phyloP scores from a whole-genome alignment of 2,113 vertebrate species.

The Aviceda subcristata region DNA sequence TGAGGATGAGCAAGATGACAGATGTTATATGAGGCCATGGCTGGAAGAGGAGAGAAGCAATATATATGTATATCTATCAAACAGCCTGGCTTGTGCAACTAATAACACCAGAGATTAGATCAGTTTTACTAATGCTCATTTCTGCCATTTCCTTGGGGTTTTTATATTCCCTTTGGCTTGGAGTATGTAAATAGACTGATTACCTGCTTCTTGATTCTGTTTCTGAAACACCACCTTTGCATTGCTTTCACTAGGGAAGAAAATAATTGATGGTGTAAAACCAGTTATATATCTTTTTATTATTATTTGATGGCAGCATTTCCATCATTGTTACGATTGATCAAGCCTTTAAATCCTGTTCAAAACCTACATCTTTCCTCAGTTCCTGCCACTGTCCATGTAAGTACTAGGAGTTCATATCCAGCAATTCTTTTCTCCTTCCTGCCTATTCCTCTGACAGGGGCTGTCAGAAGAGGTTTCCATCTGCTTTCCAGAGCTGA shows the following conservation, averaged over 20 bases:
- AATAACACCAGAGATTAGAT: constrained; percentile 44
- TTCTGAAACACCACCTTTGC: background rate
- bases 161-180: background rate
- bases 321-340: constrained; percentile 22
- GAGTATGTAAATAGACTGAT: constrained; percentile 48
- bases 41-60: constrained; percentile 24
- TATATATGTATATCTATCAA: constrained; percentile 40
- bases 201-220: constrained; percentile 1
- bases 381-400: constrained; percentile 12
- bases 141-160: background rate
- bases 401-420: constrained; percentile 14
- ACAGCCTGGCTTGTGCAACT: constrained; percentile 18
- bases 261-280: constrained; percentile 9
- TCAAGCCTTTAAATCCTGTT: constrained; percentile 22
- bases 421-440: constrained; percentile 27
- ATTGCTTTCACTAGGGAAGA: background rate
- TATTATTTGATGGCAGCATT: constrained; percentile 51
- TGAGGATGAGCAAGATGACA: background rate
- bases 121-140: constrained; percentile 36
- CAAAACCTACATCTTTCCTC: background rate
- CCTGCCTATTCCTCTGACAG: constrained; percentile 59
- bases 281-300: constrained; percentile 7
- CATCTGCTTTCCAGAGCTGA: constrained; percentile 39
- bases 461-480: constrained; percentile 70
- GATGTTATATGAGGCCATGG: background rate